Base-by-base conservation (phyloP, 2,888 invertebrate genomes). In the Cosmopolites sordidus region DNA sequence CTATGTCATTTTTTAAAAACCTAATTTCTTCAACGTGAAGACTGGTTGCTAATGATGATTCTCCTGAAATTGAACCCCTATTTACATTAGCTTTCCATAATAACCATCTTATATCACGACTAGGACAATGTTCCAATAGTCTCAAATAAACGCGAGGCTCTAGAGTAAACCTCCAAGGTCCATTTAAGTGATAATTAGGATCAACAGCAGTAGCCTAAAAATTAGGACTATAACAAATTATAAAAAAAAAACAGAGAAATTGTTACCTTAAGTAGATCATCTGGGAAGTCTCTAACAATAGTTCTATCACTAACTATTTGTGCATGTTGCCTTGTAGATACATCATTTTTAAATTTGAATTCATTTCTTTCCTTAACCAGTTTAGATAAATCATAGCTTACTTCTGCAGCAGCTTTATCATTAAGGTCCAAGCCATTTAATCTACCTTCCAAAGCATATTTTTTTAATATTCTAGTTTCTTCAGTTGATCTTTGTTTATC, bases 141-240 rank as follows among this genome's bases (percentile, higher is more conserved):
- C 82, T 80, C 52, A 82, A 76, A 61, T 85, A 85, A 42, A 91
- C 77, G 58, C 83, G 78, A 0, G 87, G 85, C 48, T 88, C 81
- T n/a, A 93, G 75, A 0, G 85, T 87, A 0, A 91, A 77, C 60
- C 79, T 83, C 94, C 94, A 95, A 0, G 95, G 94, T 0, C 93
- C 94, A 62, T 81, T 77, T 1, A 72, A 66, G 0, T 77, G 78
- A 48, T 84, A 78, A 12, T 73, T 75, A 33, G 80, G 75, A 72
- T 88, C 82, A 1, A 76, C 69, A 0, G 89, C 81, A 69, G 88
- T 84, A 0, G 78, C 73, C 57, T 57, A 39, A 43, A 29, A 40
- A n/a, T 39, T 15, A 5, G 6, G 16, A 22, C 1, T 38, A 16
- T 3, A 16, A 44, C 6, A 44, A n/a, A 16, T 6, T 15, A 33